Evolutionary conservation across 2,113 vertebrate species (phyloP).

Genomic region (Procapra przewalskii): DNA sequence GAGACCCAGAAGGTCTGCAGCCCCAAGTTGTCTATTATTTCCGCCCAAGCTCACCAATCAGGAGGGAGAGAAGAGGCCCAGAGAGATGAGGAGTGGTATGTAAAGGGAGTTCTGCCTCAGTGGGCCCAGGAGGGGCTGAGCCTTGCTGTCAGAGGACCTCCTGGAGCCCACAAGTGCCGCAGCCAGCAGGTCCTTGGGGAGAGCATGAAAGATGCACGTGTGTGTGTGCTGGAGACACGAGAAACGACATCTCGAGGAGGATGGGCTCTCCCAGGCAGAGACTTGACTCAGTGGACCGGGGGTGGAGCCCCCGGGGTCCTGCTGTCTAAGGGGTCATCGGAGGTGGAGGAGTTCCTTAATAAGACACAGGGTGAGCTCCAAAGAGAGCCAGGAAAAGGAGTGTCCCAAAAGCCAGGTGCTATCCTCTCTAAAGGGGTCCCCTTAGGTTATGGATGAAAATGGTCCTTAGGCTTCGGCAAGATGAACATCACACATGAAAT

Average conservation of each 20-base stretch:
- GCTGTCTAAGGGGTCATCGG: background rate
- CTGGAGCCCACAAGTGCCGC: rapidly evolving
- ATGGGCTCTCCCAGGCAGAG: background rate
- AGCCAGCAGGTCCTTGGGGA: background rate
- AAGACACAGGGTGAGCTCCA: rapidly evolving
- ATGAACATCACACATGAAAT: rapidly evolving
- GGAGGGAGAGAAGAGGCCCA: background rate
- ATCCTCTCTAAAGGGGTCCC: background rate
- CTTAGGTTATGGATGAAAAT: background rate
- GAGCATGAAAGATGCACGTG: rapidly evolving
- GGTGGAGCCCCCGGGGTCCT: background rate
- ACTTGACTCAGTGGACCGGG: rapidly evolving
- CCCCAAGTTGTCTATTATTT: rapidly evolving
- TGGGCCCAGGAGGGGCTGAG: background rate
- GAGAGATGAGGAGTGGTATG: rapidly evolving
- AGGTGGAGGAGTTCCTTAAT: background rate
- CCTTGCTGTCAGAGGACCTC: no score
- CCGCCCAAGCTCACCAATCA: background rate
- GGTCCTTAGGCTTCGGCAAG: rapidly evolving
- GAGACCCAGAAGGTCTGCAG: background rate
- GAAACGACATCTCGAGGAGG: background rate
- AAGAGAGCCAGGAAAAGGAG: background rate
- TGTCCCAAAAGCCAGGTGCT: background rate
- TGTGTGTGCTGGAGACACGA: rapidly evolving
- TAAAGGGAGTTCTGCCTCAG: no score